phyloP scores from a whole-genome alignment of 2,888 invertebrate genomes.

The Tupiocoris notatus region DNA sequence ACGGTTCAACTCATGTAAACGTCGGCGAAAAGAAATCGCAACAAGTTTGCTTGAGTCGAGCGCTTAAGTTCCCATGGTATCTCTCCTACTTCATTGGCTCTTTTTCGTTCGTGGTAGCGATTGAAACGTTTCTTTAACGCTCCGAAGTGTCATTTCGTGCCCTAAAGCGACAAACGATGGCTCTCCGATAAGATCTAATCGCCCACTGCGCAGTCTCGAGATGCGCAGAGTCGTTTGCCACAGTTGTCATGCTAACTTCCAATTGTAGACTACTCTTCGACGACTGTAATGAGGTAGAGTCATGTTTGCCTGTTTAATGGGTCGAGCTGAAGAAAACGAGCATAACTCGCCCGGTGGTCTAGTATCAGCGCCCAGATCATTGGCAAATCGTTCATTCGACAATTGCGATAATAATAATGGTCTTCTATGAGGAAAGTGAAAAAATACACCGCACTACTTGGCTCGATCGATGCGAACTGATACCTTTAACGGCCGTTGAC shows the following conservation, averaged over 20 bases:
- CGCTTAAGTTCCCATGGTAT: background rate
- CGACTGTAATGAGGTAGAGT: background rate
- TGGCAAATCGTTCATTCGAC: background rate
- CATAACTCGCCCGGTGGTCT: background rate
- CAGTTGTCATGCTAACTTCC: no score
- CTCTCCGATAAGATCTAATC: background rate
- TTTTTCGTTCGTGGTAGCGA: no score
- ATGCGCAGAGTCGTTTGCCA: background rate
- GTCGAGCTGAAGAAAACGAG: background rate
- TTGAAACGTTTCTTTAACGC: background rate
- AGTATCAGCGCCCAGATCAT: background rate
- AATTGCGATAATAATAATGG: no score
- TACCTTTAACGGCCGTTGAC: no score
- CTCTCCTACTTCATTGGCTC: background rate
- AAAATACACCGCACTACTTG: no score
- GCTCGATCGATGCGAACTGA: no score
- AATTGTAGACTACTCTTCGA: background rate
- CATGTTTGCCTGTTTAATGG: background rate
- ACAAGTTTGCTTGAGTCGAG: background rate
- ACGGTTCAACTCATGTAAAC: background rate
- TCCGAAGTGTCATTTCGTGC: background rate
- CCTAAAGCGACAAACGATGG: background rate
- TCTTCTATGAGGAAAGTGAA: no score
- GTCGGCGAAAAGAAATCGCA: background rate
- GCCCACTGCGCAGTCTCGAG: background rate